Evolutionary conservation across 2,888 invertebrate species (phyloP), one percentile per base, ranked within the genome.

Genomic region (Brachylomia viminalis): DNA sequence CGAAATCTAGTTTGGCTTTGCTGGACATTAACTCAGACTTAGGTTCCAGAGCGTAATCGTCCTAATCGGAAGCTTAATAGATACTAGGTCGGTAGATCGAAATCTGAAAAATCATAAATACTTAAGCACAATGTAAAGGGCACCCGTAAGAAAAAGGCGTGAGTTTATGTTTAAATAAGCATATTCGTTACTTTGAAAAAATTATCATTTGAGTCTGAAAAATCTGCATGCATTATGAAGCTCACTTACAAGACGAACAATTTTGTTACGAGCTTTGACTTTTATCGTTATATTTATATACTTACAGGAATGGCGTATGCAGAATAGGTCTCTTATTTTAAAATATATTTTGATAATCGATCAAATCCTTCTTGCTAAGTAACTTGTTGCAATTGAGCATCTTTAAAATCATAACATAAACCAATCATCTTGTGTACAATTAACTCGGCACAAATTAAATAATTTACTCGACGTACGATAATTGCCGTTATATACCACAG

Each of bases 401-500:
- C n/a, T 64, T 67, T 38, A 27, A 30, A 72, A 68, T 68, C 10
- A 73, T 76, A 81, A 62, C 75, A 49, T 56, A 7, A 56, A 70
- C n/a, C 33, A 58, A 72, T 52, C 66, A 82, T 61, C 66, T 72
- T 58, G 56, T 11, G 20, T 66, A 20, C 64, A 74, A 81, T 76
- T 71, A 75, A 58, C 72, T 49, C 59, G 27, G 17, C 47, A 67
- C 77, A 75, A 72, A 74, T 85, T 77, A 66, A 83, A 72, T 72
- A 17, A 74, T 83, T 75, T 69, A 79, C 73, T 74, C 17, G 38
- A 45, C 59, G 73, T 82, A 82, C 83, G 52, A 80, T 85, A 82
- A 83, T 87, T 85, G 78, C 83, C 70, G 87, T 85, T 87, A 87
- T 66, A 83, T 75, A 80, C 75, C 76, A 62, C 54, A 77, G 58